Base-by-base conservation (phyloP, 2,113 vertebrate species). In the Otus sunia region DNA sequence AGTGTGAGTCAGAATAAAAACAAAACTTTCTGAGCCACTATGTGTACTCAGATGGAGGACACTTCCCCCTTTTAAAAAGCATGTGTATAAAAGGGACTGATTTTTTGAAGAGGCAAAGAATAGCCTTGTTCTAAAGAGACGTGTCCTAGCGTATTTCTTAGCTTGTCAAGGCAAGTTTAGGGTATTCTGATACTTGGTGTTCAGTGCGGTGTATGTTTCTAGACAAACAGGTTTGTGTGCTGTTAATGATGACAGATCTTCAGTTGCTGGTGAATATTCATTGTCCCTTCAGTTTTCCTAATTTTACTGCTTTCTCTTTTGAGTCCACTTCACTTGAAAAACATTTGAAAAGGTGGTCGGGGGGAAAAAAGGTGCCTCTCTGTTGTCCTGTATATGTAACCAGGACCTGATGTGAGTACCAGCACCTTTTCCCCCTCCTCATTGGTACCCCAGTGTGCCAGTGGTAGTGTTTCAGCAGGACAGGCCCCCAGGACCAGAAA, bases 161-260 rank as follows among this genome's bases (percentile, higher is more conserved):
- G 55, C 96, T 88, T 95, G 96, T 77, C 58, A 49, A 72, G 77
- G 71, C 95, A 94, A 82, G 91, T 82, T 78, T 18, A 49, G 73
- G 39, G 41, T 94, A 56, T 86, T 93, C 27, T 83, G 50, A 58
- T 94, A 34, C 62, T 60, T 21, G 39, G 29, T 78, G 76, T 73
- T 71, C 27, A 23, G 36, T 25, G 22, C 0, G 0, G 9, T 86
- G 27, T 55, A 50, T 0, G 0, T 86, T 95, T 91, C 92, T 80
- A 49, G 95, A 83, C 89, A 85, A 92, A 97, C 96, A 94, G 94
- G 94, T 97, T 96, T 95, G 50, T 90, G 87, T 76, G 74, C 71
- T 79, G 16, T 49, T 88, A 50, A 26, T 39, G 71, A 82, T 76
- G 94, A 85, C 63, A 91, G 21, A 76, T 73, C 32, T 85, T 43